Evolutionary conservation across 1,140 invertebrate genomes (phyloP).

Genomic region (Dreissena polymorpha): DNA sequence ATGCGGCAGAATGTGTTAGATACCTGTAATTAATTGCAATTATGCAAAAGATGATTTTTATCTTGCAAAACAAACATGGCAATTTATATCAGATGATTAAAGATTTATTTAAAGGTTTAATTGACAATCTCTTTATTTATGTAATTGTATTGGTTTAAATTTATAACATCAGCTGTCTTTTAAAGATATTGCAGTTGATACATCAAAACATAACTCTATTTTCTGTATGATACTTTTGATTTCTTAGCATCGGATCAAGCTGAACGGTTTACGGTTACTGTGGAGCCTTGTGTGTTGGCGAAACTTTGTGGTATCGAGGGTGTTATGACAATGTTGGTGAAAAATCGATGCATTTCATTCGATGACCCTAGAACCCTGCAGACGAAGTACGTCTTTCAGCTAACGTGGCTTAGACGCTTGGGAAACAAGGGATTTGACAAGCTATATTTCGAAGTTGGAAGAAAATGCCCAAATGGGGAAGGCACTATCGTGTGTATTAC

Average conservation of each 20-base stretch:
- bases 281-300: neutral
- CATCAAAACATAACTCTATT: no score
- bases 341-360: slow-evolving; percentile 14
- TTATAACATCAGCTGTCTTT: no score
- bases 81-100: no score
- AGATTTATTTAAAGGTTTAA: no score
- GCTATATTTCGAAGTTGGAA: slow-evolving; percentile 28
- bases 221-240: no score
- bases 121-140: no score
- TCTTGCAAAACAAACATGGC: no score
- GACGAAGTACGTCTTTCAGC: slow-evolving; percentile 22
- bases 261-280: slow-evolving; percentile 26
- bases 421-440: neutral
- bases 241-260: neutral
- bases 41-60: no score
- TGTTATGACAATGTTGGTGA: slow-evolving; percentile 20
- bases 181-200: no score
- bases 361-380: slow-evolving; percentile 22
- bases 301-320: slow-evolving; percentile 38
- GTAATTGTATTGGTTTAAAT: no score
- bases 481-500: neutral
- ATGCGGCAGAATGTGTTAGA: no score
- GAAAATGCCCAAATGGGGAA: slow-evolving; percentile 42
- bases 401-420: slow-evolving; percentile 35
- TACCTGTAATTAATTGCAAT: no score